A percentile compares a stretch with the other conserved stretches of the same genome.
phyloP scores from a whole-genome alignment of 2,113 vertebrate species.

The Hydrochoerus hydrochaeris region DNA sequence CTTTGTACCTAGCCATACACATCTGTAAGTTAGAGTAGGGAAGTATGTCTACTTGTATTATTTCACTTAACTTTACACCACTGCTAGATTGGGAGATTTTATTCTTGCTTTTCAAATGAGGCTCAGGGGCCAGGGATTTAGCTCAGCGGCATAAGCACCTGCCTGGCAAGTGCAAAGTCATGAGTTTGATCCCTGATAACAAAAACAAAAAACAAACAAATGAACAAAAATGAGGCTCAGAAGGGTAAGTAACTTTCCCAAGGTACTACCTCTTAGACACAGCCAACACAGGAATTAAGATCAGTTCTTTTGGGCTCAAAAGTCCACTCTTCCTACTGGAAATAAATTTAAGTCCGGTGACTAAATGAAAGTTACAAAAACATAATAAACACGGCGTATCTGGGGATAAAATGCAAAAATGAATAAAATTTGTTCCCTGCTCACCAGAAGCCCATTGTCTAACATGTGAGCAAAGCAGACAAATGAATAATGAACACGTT shows the following conservation, averaged over 20 bases:
- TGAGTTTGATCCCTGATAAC: no score
- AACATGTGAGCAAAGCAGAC: background rate
- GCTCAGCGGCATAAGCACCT: no score
- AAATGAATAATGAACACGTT: background rate
- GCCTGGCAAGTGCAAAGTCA: no score
- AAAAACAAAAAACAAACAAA: no score
- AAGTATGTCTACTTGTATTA: background rate
- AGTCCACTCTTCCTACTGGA: background rate
- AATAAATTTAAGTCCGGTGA: background rate
- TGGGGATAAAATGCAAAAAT: background rate
- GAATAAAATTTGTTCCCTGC: background rate
- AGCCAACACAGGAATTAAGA: background rate
- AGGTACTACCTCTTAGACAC: background rate
- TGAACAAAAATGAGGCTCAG: background rate
- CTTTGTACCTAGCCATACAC: background rate
- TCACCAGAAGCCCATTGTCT: background rate
- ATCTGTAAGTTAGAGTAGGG: background rate
- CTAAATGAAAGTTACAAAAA: background rate
- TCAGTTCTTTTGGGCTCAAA: slow-evolving; percentile 17
- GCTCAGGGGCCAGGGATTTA: background rate
- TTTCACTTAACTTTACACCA: background rate
- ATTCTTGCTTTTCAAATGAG: slow-evolving; percentile 43
- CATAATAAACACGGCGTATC: background rate
- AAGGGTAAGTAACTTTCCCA: slow-evolving; percentile 26
- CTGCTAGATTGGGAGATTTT: background rate